Evolutionary conservation across 2,797 vertebrate genomes (phyloP).

Genomic region (Chaetodon trifasciatus): DNA sequence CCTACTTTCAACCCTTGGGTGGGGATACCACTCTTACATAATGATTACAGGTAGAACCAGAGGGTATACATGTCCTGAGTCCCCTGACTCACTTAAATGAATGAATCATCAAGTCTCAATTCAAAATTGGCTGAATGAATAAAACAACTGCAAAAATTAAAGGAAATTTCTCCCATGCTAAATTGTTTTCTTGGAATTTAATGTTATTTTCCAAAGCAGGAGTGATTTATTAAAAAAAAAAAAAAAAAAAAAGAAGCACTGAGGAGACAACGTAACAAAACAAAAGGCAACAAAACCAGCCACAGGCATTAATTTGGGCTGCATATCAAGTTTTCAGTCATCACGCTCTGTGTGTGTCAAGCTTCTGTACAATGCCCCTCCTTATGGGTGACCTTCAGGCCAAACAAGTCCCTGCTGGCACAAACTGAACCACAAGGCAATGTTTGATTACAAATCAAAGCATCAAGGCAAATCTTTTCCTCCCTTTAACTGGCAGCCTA

Average conservation of each 20-base stretch:
- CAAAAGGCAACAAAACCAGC: not conserved
- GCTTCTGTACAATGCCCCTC: slow-evolving; percentile 34
- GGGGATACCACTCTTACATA: not conserved
- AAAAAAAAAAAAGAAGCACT: not conserved
- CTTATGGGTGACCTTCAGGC: slow-evolving; percentile 56
- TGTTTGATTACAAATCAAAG: slow-evolving; percentile 44
- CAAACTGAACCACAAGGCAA: slow-evolving; percentile 26
- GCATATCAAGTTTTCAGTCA: slow-evolving; percentile 20
- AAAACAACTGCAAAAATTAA: not conserved
- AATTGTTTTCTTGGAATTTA: not conserved
- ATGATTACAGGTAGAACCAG: not conserved
- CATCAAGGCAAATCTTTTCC: not conserved
- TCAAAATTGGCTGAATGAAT: not conserved
- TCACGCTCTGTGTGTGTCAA: slow-evolving; percentile 28
- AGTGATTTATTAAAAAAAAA: not conserved
- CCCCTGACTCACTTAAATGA: not conserved
- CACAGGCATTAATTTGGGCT: not conserved
- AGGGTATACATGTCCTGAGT: not conserved
- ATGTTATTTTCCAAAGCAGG: not conserved
- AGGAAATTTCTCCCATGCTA: not conserved
- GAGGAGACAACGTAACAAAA: not conserved
- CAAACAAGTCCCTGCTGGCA: slow-evolving; percentile 40
- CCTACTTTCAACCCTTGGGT: not conserved
- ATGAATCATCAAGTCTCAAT: not conserved
- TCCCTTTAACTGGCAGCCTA: not conserved